A percentile compares a stretch with the other conserved stretches of the same genome.
Conservation (phyloP, 30 jellyfish, hydroid and myxozoan genomes). For the Pseudorhiza aurosa region DNA sequence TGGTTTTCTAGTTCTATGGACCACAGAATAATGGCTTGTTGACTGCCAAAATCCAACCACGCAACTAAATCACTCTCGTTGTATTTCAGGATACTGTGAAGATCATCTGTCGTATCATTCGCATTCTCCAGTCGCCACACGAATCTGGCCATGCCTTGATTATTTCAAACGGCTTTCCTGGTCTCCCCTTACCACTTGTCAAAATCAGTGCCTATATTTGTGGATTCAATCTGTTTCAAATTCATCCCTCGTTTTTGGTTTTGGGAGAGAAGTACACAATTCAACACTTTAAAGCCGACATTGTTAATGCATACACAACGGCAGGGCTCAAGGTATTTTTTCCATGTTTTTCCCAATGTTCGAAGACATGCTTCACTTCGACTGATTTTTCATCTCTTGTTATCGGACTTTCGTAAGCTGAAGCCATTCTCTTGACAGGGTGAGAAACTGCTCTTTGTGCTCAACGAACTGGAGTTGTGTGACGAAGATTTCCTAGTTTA, state of each 20-base stretch:
- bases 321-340: constrained; percentile 74
- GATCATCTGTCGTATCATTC: constrained; percentile 55
- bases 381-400: not conserved
- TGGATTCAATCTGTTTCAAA: constrained; percentile 58
- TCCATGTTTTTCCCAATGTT: not conserved
- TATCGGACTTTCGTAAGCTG: not conserved
- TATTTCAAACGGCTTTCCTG: constrained; percentile 78
- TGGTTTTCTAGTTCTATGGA: no score
- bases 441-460: constrained; percentile 62
- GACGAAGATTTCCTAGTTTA: constrained; percentile 68
- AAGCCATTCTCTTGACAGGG: constrained; percentile 39
- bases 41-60: no score
- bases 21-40: no score
- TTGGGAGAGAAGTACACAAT: constrained; percentile 62
- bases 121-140: constrained; percentile 73
- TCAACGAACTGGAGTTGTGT: constrained; percentile 64
- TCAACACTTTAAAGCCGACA: constrained; percentile 63
- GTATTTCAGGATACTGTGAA: constrained; percentile 45
- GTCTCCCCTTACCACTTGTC: constrained; percentile 62
- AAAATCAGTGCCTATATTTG: constrained; percentile 58
- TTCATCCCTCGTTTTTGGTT: constrained; percentile 54
- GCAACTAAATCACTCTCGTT: not conserved
- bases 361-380: not conserved
- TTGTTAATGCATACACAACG: constrained; percentile 59
- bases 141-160: constrained; percentile 78